Conservation (phyloP, 1,140 invertebrate genomes). For the Trigoniulus corallinus region DNA sequence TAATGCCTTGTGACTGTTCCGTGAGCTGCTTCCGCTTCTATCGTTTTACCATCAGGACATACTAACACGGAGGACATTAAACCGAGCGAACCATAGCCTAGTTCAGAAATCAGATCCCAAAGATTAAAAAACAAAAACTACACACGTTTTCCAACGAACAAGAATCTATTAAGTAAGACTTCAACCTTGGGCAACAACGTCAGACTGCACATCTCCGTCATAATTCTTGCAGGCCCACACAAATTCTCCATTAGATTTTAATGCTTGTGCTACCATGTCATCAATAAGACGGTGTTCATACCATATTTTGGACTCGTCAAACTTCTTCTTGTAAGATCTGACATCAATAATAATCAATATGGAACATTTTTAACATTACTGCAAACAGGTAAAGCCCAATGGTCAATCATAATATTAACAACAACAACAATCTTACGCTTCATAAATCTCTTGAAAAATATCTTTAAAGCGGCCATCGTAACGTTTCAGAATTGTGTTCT, state of each 20-base stretch:
- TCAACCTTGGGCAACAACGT: slow-evolving; percentile 68
- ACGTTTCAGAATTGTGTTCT: slow-evolving; percentile 78
- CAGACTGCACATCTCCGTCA: slow-evolving; percentile 79
- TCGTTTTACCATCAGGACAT: slow-evolving; percentile 77
- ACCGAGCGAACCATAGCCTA: slow-evolving; percentile 49
- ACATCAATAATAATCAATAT: too few relatives aligned
- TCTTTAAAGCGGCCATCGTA: slow-evolving; percentile 89
- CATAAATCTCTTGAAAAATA: slow-evolving; percentile 76
- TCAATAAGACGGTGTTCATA: slow-evolving; percentile 87
- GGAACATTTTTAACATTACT: too few relatives aligned
- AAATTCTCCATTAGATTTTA: slow-evolving; percentile 74
- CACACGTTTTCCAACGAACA: neutral
- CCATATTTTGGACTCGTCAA: slow-evolving; percentile 61
- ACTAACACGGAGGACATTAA: slow-evolving; percentile 85
- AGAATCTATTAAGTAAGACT: slow-evolving; percentile 3
- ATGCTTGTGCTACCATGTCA: slow-evolving; percentile 77
- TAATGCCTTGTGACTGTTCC: slow-evolving; percentile 84
- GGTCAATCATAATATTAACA: neutral
- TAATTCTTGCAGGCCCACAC: slow-evolving; percentile 88
- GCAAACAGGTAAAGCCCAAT: neutral
- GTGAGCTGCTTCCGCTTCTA: slow-evolving; percentile 81
- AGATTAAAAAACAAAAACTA: neutral
- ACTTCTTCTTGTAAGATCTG: slow-evolving; percentile 59
- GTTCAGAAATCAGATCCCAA: too few relatives aligned
- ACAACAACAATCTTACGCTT: slow-evolving; percentile 36